These are phyloP conservation scores for Dromiciops gliroides DNA, from an alignment of 2,113 vertebrate genomes.

Conservation along the genomic window DNA sequence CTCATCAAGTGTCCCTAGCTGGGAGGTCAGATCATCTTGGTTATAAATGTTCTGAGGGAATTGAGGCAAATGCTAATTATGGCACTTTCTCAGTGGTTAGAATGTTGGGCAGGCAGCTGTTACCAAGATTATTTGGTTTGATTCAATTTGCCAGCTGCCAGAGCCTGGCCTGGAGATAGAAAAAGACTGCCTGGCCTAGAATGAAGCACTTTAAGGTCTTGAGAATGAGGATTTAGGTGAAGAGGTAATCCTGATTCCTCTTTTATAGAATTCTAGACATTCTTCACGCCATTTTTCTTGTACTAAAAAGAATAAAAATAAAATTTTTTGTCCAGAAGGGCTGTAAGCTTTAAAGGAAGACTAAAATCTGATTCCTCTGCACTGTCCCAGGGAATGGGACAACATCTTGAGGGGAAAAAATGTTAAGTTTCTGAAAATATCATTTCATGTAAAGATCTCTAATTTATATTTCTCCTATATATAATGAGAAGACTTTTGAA, in stretches of 20 bases:
- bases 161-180: constrained; percentile 61
- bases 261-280: constrained; percentile 37
- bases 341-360: not conserved
- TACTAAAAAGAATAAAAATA: not conserved
- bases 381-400: not conserved
- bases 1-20: constrained; percentile 57
- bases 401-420: not conserved
- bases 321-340: not conserved
- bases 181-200: constrained; percentile 23
- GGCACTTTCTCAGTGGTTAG: constrained; percentile 56
- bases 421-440: constrained; percentile 1
- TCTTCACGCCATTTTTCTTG: constrained; percentile 5
- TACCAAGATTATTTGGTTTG: constrained; percentile 60
- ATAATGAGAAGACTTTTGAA: constrained; percentile 2
- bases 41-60: constrained; percentile 52
- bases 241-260: constrained; percentile 29
- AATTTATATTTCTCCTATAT: not conserved
- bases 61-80: constrained; percentile 71
- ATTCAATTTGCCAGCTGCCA: constrained; percentile 50
- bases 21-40: constrained; percentile 70
- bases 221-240: constrained; percentile 53
- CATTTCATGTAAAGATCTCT: not conserved
- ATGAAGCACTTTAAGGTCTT: constrained; percentile 44
- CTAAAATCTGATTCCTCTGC: not conserved
- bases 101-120: constrained; percentile 64